Percentiles rank a stretch among this genome's conserved stretches.
phyloP scores from a whole-genome alignment of 2,797 vertebrate species.

The Chelon labrosus region DNA sequence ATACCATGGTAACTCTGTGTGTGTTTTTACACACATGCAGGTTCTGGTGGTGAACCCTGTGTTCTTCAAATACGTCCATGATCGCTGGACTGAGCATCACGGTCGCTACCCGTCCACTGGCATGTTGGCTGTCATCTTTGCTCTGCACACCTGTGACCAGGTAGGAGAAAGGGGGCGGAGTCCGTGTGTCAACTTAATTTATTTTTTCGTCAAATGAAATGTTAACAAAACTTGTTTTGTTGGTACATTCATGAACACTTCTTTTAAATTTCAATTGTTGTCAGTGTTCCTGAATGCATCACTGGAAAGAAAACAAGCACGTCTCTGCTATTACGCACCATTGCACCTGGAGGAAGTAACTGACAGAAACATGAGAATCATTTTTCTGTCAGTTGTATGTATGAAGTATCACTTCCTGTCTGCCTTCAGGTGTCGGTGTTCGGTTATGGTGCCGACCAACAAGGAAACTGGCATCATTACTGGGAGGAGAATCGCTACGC shows the following conservation, averaged over 20 bases:
- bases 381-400: too few relatives aligned
- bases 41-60: slow-evolving; percentile 85
- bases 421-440: slow-evolving; percentile 86
- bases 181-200: background rate
- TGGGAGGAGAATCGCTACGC: slow-evolving; percentile 85
- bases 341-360: too few relatives aligned
- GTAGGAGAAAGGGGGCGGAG: slow-evolving; percentile 57
- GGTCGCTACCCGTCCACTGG: slow-evolving; percentile 87
- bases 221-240: background rate
- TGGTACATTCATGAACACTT: background rate
- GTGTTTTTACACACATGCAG: slow-evolving; percentile 54
- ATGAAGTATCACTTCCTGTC: background rate
- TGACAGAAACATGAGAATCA: too few relatives aligned
- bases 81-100: slow-evolving; percentile 81
- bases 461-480: slow-evolving; percentile 91
- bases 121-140: slow-evolving; percentile 87
- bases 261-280: background rate
- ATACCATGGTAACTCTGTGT: slow-evolving; percentile 8
- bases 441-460: slow-evolving; percentile 85
- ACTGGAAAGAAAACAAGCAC: background rate
- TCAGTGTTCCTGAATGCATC: background rate
- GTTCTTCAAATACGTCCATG: slow-evolving; percentile 88
- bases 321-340: too few relatives aligned
- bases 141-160: slow-evolving; percentile 87
- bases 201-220: too few relatives aligned